These are phyloP conservation scores for Mormyrops attenuatus DNA, from an alignment of 2,797 vertebrate genomes.

Conservation along the genomic window DNA sequence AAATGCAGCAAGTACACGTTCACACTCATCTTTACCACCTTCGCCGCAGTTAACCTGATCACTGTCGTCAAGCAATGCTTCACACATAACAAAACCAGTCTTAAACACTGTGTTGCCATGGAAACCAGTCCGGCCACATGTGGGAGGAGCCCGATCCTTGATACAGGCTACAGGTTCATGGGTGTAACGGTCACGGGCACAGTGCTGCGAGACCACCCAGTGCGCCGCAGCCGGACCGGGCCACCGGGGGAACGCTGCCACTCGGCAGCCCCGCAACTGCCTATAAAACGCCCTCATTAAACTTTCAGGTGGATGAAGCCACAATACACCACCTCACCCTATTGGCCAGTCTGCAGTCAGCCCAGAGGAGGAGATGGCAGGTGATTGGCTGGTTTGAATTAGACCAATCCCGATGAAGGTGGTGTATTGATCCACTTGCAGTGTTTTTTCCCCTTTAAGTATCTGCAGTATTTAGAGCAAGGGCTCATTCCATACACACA, in stretches of 20 bases:
- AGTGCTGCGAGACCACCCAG: background rate
- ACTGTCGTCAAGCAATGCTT: background rate
- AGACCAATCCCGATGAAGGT: conserved; percentile 43
- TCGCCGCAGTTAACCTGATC: background rate
- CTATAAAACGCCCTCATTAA: conserved; percentile 62
- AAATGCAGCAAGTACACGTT: background rate
- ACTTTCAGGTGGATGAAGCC: conserved; percentile 60
- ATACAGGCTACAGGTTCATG: background rate
- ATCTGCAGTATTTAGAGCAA: conserved; percentile 6
- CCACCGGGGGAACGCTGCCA: conserved; percentile 57
- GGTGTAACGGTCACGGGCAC: background rate
- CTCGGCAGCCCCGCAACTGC: conserved; percentile 25
- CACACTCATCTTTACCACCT: background rate
- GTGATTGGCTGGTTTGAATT: conserved; percentile 52
- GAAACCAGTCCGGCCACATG: background rate
- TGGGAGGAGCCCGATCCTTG: background rate
- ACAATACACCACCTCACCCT: conserved; percentile 45
- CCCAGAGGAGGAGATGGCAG: conserved; percentile 64
- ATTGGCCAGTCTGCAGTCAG: conserved; percentile 62
- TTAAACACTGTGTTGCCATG: background rate
- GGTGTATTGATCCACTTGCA: conserved; percentile 43
- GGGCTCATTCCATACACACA: background rate
- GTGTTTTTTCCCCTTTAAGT: conserved; percentile 12
- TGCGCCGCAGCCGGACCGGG: conserved; percentile 14
- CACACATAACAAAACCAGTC: background rate